Evolutionary conservation across 2,113 vertebrate species (phyloP).

Genomic region (Scatophagus argus): DNA sequence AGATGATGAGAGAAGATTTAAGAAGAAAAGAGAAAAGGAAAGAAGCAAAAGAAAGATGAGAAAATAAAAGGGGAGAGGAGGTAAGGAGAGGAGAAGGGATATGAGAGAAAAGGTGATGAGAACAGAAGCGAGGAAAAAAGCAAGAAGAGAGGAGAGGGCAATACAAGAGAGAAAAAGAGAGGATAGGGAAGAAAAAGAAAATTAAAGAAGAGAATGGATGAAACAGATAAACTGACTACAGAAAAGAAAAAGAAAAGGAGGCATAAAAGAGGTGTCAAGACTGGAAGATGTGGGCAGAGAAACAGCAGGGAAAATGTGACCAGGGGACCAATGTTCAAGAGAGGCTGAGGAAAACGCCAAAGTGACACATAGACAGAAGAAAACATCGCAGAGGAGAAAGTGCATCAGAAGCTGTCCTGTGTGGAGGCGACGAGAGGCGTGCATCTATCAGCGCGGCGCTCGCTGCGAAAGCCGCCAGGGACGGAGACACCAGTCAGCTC

Average conservation of each 20-base stretch:
- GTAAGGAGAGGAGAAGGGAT: not conserved
- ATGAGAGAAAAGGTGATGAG: not conserved
- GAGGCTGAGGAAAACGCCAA: not conserved
- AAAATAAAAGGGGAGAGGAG: not conserved
- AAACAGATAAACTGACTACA: not conserved
- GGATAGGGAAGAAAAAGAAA: not conserved
- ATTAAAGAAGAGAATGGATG: not conserved
- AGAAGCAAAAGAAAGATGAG: not conserved
- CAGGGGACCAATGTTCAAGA: not conserved
- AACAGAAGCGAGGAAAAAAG: not conserved
- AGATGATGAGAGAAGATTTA: not conserved
- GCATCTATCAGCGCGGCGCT: constrained; percentile 66
- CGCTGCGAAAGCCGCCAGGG: constrained; percentile 44
- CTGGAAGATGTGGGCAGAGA: not conserved
- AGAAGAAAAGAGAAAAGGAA: too few species aligned
- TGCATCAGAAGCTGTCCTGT: constrained; percentile 29
- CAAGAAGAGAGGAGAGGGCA: not conserved
- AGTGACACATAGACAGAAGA: not conserved
- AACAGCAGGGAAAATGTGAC: not conserved
- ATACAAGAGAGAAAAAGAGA: not conserved
- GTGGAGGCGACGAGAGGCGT: not conserved
- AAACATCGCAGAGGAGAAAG: constrained; percentile 7
- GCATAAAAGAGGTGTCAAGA: not conserved
- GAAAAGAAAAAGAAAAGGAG: not conserved
- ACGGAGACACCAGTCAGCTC: constrained; percentile 69